Percentiles rank a stretch among this genome's conserved stretches.
Conservation (phyloP, 2,113 vertebrate species). For the Laterallus jamaicensis region DNA sequence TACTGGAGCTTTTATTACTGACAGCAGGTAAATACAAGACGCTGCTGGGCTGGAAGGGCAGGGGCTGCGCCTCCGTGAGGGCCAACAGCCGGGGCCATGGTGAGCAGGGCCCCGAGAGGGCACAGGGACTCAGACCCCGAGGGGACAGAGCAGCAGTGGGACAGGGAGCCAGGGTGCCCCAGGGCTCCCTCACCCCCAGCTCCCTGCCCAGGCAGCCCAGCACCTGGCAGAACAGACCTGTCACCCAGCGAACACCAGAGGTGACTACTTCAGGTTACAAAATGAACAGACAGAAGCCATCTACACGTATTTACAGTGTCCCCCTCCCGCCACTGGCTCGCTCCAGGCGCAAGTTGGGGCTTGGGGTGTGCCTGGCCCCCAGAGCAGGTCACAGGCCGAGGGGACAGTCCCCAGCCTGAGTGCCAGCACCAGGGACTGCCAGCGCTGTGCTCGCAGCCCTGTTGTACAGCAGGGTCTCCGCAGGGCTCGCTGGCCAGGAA, state of each 20-base stretch:
- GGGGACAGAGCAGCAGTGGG: fast-evolving
- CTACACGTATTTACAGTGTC: constrained; percentile 27
- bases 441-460: background rate
- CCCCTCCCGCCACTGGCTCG: fast-evolving
- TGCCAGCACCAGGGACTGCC: constrained; percentile 13
- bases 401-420: background rate
- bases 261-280: background rate
- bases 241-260: background rate
- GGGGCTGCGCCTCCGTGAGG: background rate
- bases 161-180: background rate
- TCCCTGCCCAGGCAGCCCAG: background rate
- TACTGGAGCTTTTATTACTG: constrained; percentile 38
- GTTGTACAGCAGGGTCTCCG: background rate
- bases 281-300: constrained; percentile 27
- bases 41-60: background rate
- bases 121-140: background rate
- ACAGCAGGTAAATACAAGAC: constrained; percentile 23
- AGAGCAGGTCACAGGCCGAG: background rate
- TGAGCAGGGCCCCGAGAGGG: fast-evolving
- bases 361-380: fast-evolving
- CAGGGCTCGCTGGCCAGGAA: background rate
- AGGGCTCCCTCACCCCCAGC: background rate
- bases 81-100: background rate
- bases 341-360: fast-evolving
- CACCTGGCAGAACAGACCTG: background rate